Base-by-base conservation (phyloP, 2,888 invertebrate species). In the Drosophila robusta region DNA sequence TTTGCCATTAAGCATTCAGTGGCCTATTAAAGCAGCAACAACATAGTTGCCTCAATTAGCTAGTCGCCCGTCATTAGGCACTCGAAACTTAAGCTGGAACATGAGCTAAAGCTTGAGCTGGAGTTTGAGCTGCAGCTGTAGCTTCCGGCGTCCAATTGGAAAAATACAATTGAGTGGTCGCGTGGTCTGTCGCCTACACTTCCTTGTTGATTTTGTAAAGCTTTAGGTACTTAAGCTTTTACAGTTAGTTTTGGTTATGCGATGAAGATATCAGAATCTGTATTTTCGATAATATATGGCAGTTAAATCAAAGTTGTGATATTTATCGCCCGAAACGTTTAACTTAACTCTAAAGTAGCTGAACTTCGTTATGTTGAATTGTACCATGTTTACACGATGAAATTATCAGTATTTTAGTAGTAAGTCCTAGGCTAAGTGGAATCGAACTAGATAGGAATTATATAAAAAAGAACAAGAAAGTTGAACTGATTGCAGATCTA, bases 41-140 rank as follows among this genome's bases (percentile, higher is more conserved):
- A 29, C 55, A 58, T 14, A 56, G 44, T 67, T 67, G 56, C 68
- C 75, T 74, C 58, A 73, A 78, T 73, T 73, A 74, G 55, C 50
- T 49, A 52, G 54, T 50, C 38, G 34, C 38, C 32, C 55, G 47
- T 26, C 63, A 56, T 68, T 74, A 68, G 44, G 50, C 42, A 47
- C 46, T 58, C 16, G 34, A 52, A 51, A 55, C 45, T 55, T 6
- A 51, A 11, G 29, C 9, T 45, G n/a, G 38, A 47, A 16, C 22
- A 50, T 24, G 18, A 52, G 29, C 32, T 32, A 44, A 4, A 22
- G 36, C 36, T 24, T 58, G 16, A 58, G 64, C n/a, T 58, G 34
- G 5, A 44, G 44, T 36, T 44, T 16, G 34, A 34, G 44, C 24
- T 44, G 34, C 2, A 54, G 44, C 24, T 24, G 34, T 1, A 34